A percentile compares a stretch with the other conserved stretches of the same genome.
Conservation (phyloP, 2,888 invertebrate species). For the Cantharis lateralis region DNA sequence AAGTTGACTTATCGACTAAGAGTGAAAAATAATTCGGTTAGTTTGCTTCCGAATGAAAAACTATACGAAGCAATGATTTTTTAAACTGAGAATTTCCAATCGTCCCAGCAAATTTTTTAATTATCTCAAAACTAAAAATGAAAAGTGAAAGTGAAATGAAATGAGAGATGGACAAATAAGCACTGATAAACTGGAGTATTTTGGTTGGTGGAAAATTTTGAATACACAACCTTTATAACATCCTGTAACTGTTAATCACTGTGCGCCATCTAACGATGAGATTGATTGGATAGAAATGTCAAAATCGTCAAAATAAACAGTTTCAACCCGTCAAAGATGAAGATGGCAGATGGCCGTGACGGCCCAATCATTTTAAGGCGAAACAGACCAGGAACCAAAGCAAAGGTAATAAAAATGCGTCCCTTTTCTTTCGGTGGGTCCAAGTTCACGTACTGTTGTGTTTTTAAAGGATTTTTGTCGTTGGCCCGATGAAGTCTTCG, state of each 20-base stretch:
- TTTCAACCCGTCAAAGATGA: constrained; percentile 61
- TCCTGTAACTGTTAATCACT: background rate
- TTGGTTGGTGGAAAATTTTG: too few relatives aligned
- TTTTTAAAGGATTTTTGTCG: constrained; percentile 84
- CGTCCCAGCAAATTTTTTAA: too few relatives aligned
- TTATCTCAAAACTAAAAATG: too few relatives aligned
- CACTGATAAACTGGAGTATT: too few relatives aligned
- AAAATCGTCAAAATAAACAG: background rate
- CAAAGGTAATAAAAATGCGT: constrained; percentile 65
- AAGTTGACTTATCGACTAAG: too few relatives aligned
- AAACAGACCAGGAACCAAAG: constrained; percentile 90
- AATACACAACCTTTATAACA: background rate
- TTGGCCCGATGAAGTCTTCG: constrained; percentile 98
- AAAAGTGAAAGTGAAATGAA: too few relatives aligned
- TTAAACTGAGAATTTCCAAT: too few relatives aligned
- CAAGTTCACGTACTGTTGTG: background rate
- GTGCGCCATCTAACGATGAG: background rate
- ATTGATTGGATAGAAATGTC: background rate
- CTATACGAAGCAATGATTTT: too few relatives aligned
- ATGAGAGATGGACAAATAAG: too few relatives aligned
- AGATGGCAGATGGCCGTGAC: constrained; percentile 72
- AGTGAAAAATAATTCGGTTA: too few relatives aligned
- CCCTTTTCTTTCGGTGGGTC: background rate
- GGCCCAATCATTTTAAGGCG: constrained; percentile 80
- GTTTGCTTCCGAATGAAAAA: too few relatives aligned